These are phyloP conservation scores for Xestoiulus laeticollis DNA, from an alignment of 2,888 invertebrate genomes.

Conservation along the genomic window DNA sequence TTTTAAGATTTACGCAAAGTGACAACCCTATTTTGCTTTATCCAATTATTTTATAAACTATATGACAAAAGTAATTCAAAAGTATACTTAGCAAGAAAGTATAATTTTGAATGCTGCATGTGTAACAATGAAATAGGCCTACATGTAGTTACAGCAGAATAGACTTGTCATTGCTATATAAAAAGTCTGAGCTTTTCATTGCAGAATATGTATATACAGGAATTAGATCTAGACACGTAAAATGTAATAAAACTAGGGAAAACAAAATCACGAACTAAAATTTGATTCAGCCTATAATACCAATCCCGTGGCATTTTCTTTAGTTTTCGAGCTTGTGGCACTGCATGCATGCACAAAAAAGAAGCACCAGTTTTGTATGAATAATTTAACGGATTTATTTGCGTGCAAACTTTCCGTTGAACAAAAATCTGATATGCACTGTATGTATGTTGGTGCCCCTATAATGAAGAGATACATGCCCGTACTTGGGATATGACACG, in stretches of 20 bases:
- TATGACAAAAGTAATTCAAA: no score
- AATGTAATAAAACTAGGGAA: neutral
- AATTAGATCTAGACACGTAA: neutral
- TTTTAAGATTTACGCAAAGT: no score
- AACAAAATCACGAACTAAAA: neutral
- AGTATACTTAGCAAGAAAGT: no score
- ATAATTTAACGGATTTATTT: constrained; percentile 3
- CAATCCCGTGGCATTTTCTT: neutral
- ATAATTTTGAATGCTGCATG: no score
- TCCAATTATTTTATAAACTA: no score
- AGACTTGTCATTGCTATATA: no score
- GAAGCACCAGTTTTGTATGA: neutral
- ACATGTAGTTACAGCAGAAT: no score
- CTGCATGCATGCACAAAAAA: neutral
- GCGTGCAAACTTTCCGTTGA: neutral
- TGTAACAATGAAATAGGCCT: no score
- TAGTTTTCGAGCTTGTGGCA: neutral
- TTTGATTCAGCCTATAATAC: neutral
- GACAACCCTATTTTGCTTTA: no score
- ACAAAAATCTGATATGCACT: neutral
- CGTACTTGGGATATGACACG: neutral
- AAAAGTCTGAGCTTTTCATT: no score
- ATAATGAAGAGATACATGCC: constrained; percentile 11
- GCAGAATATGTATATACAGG: no score
- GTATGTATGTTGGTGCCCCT: neutral